Conservation (phyloP, 2,888 invertebrate genomes). For the Desoria tigrina region DNA sequence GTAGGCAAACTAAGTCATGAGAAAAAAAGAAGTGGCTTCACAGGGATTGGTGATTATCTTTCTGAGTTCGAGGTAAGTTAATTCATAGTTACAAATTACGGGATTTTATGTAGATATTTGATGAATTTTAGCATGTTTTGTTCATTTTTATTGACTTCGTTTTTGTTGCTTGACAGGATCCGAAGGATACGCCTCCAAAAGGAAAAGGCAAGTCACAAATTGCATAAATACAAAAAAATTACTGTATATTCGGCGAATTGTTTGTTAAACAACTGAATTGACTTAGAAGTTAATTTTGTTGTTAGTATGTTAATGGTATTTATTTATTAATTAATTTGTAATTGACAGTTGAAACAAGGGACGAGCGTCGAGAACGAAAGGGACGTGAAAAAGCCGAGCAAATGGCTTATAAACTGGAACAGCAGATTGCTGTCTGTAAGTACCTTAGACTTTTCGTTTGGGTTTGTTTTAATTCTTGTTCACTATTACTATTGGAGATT, state of each 20-base stretch:
- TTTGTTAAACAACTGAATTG: too few relatives aligned
- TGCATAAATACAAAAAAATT: too few relatives aligned
- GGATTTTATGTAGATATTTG: too few relatives aligned
- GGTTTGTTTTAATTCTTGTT: background rate
- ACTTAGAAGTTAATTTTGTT: too few relatives aligned
- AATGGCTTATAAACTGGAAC: conserved; percentile 95
- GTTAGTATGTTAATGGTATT: too few relatives aligned
- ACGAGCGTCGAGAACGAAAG: conserved; percentile 85
- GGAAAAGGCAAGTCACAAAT: too few relatives aligned
- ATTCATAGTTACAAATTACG: too few relatives aligned
- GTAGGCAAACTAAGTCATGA: conserved; percentile 93
- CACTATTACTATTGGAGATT: background rate
- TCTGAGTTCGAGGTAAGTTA: conserved; percentile 81
- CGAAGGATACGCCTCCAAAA: conserved; percentile 94
- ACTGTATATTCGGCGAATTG: too few relatives aligned
- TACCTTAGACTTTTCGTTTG: conserved; percentile 49
- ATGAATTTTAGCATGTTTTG: too few relatives aligned
- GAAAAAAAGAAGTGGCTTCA: conserved; percentile 88
- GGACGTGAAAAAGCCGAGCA: conserved; percentile 92
- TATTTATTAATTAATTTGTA: too few relatives aligned
- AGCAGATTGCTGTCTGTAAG: conserved; percentile 86
- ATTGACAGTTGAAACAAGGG: conserved; percentile 96
- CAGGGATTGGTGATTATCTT: conserved; percentile 82
- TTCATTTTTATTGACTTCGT: too few relatives aligned
- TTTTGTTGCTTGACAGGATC: too few relatives aligned